A percentile compares a stretch with the other conserved stretches of the same genome.
Conservation (phyloP, 2,113 vertebrate genomes). For the Pholis gunnellus region DNA sequence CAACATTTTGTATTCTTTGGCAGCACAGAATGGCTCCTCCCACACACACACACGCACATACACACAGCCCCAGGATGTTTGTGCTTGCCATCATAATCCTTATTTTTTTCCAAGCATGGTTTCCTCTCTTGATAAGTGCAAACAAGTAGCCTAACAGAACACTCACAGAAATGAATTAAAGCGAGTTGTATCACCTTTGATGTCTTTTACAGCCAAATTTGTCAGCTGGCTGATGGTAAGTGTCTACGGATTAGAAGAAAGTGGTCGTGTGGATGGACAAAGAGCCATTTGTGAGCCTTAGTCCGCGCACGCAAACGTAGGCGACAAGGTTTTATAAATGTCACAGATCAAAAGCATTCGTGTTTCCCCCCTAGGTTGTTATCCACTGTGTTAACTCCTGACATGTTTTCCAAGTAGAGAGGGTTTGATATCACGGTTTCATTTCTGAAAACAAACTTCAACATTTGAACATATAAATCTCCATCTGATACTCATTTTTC, state of each 20-base stretch:
- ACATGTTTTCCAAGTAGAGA: neutral
- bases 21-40: slow-evolving; percentile 48
- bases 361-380: neutral
- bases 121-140: neutral
- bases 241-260: neutral
- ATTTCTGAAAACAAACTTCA: neutral
- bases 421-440: neutral
- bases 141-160: neutral
- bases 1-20: slow-evolving; percentile 60
- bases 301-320: too few species aligned
- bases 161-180: neutral
- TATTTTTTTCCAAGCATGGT: neutral
- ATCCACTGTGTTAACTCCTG: neutral
- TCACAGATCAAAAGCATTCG: neutral
- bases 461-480: neutral
- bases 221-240: neutral
- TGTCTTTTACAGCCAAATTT: neutral
- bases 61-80: slow-evolving; percentile 29
- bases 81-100: neutral
- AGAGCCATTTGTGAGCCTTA: slow-evolving; percentile 6
- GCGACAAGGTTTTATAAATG: neutral
- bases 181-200: neutral
- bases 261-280: neutral
- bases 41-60: neutral
- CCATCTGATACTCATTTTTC: too few species aligned